phyloP scores from a whole-genome alignment of 2,113 vertebrate genomes.

The Poecile atricapillus region DNA sequence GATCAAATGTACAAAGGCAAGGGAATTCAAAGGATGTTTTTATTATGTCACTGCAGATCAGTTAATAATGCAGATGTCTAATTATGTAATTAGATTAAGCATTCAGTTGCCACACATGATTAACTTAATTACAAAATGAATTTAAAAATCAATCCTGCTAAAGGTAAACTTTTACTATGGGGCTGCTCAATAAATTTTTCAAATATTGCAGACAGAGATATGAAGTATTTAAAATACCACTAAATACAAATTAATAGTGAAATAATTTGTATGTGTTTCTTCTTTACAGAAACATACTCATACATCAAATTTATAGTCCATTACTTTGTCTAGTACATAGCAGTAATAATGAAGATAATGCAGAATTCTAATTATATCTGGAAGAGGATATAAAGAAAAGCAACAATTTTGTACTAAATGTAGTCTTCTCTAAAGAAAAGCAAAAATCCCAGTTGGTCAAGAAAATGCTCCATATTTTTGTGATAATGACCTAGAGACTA shows the following conservation, averaged over 20 bases:
- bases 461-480: neutral
- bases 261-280: neutral
- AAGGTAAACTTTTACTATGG: slow-evolving; percentile 29
- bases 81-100: slow-evolving; percentile 61
- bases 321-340: neutral
- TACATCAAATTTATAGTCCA: neutral
- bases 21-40: slow-evolving; percentile 19
- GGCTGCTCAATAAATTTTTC: neutral
- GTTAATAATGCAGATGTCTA: slow-evolving; percentile 54
- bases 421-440: neutral
- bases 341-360: neutral
- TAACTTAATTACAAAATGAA: slow-evolving; percentile 56
- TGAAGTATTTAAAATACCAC: neutral
- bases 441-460: neutral
- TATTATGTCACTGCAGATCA: slow-evolving; percentile 38
- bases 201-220: neutral
- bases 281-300: neutral
- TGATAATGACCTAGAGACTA: neutral
- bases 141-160: slow-evolving; percentile 29
- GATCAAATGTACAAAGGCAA: neutral
- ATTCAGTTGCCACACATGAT: slow-evolving; percentile 46
- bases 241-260: slow-evolving; percentile 26
- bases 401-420: neutral
- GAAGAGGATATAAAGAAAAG: neutral
- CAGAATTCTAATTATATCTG: neutral